Evolutionary conservation across 2,113 vertebrate genomes (phyloP), one percentile per base, ranked within the genome.

Genomic region (Caretta caretta): DNA sequence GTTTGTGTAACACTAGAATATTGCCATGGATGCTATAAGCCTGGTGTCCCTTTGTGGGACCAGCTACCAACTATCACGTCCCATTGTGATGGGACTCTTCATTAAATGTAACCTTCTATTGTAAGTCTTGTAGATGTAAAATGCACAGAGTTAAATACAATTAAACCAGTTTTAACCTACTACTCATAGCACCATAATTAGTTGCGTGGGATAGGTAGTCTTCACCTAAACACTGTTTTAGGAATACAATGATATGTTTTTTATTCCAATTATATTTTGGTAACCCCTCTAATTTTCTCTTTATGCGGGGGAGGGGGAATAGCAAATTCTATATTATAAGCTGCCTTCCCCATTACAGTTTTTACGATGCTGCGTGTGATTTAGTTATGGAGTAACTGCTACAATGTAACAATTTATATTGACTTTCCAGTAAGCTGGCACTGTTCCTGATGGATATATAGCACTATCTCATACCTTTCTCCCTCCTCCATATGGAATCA

Each of bases 111-210:
- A 29, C 46, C 42, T 22, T 12, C 56, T 91, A 31, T 56, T 91
- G 38, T 4, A 5, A 17, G 17, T 85, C 83, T 78, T 91, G 72
- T 2, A 90, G 88, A n/a, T 88, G 88, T 83, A 46, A 85, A 89
- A 91, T 85, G 27, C 35, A 90, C 87, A 12, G 62, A 78, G 10
- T 27, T 72, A 27, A 79, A 46, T 57, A 25, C 90, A 89, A 91
- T 22, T 27, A 82, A 96, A 53, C 62, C 86, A 76, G 3, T 16
- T 10, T 91, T 87, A 54, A 49, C 54, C 80, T 54, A 25, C 89
- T 89, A 29, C 48, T 90, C 84, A 75, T 5, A 42, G 69, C 38
- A 86, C 16, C 42, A 59, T 94, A 93, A 89, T 96, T 93, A 91
- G 86, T 17, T 91, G 54, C 4, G 83, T 89, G 89, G 38, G 51